Evolutionary conservation across 2,113 vertebrate genomes (phyloP).

Genomic region (Elaphurus davidianus): DNA sequence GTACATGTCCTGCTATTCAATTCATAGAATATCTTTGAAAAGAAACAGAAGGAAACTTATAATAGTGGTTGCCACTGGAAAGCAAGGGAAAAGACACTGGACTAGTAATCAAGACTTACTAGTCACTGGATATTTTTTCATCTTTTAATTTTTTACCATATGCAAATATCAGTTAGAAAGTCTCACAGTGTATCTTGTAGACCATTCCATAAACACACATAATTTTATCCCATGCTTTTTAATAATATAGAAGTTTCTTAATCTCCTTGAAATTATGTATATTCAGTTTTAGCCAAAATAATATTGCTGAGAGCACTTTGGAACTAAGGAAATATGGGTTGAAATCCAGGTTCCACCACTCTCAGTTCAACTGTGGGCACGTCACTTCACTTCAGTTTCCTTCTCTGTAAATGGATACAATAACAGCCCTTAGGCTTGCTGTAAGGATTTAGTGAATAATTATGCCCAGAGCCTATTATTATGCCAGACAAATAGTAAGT

Average conservation of each 20-base stretch:
- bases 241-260: background rate
- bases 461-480: background rate
- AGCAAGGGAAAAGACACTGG: background rate
- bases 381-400: background rate
- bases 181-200: background rate
- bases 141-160: background rate
- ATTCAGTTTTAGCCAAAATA: background rate
- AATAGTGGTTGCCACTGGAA: background rate
- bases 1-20: background rate
- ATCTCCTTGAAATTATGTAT: background rate
- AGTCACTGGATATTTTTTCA: background rate
- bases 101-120: background rate
- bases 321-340: background rate
- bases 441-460: background rate
- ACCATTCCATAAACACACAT: background rate
- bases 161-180: background rate
- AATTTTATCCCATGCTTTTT: background rate
- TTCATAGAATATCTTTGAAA: background rate
- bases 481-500: background rate
- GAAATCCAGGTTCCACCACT: background rate
- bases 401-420: background rate
- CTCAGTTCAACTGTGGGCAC: background rate
- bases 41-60: background rate
- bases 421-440: background rate
- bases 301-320: background rate